Conservation (phyloP, 2,888 invertebrate genomes). For the Petrolisthes cinctipes region DNA sequence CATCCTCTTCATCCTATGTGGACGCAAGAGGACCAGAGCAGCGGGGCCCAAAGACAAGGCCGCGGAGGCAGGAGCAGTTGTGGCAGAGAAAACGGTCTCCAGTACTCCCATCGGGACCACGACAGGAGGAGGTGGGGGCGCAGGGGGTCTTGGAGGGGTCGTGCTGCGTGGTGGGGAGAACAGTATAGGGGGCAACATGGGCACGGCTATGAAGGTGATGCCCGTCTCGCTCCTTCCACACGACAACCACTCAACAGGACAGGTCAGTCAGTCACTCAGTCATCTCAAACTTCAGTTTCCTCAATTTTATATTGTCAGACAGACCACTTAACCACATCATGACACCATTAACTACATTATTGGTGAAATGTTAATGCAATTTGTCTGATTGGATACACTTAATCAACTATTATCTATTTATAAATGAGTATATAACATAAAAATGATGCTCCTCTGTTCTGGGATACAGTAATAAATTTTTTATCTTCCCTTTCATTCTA, state of each 20-base stretch:
- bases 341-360: too few species aligned
- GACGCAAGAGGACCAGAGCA: slow-evolving; percentile 71
- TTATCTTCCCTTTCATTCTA: slow-evolving; percentile 68
- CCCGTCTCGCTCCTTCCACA: slow-evolving; percentile 30
- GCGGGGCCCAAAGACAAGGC: slow-evolving; percentile 33
- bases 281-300: neutral
- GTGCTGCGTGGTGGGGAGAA: slow-evolving; percentile 8
- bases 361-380: too few species aligned
- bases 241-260: slow-evolving; percentile 51
- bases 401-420: too few species aligned
- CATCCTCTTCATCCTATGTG: slow-evolving; percentile 84
- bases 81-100: slow-evolving; percentile 13
- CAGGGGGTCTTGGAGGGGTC: neutral
- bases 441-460: neutral
- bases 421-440: too few species aligned
- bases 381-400: too few species aligned
- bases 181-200: slow-evolving; percentile 28
- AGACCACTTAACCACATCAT: too few species aligned
- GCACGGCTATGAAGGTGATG: slow-evolving; percentile 45
- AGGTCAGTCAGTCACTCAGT: slow-evolving; percentile 20
- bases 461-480: neutral
- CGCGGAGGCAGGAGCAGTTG: slow-evolving; percentile 28
- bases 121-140: neutral
- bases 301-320: neutral
- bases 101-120: neutral